Base-by-base conservation (phyloP, 1,140 invertebrate species). In the Pararge aegeria region DNA sequence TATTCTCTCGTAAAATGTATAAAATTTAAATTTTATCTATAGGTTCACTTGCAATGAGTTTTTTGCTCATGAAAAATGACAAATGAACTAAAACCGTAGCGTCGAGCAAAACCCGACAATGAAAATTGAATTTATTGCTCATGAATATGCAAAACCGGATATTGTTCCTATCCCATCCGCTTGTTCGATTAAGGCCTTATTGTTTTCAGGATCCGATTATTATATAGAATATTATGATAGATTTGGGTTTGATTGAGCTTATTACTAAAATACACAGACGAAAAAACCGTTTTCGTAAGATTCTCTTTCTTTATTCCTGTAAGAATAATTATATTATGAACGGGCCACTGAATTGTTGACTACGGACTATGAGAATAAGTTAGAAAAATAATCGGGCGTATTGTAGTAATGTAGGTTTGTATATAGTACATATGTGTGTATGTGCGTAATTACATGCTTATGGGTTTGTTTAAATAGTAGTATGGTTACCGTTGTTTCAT, bases 1-100 rank as follows among this genome's bases (percentile, higher is more conserved):
- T 40, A 16, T 40, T 40, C 13, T 1, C 5, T 40, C 15, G 38
- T 16, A 7, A 16, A 16, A 37, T 37, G 10, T 37, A 37, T 37
- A 16, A 40, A 40, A 40, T 1, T 40, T 40, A 40, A 40, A 40
- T 40, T 40, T 40, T 18, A 40, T 40, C 13, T 5, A 18, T 34
- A 34, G 30, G 30, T 34, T 34, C 13, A 40, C 13, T 16, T 16
- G 38, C 38, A 6, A 46, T 34, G 24, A 18, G 13, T 21, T 53
- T 76, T 68, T 73, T 77, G 75, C 73, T 66, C 58, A 66, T 75
- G 68, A 74, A 83, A 80, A 74, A 68, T 77, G 70, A 76, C 80
- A 87, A 87, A 82, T 82, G 75, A 82, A 83, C 75, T 76, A 74
- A 80, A 82, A 82, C 80, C 73, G 74, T 79, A 72, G 65, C 67